A percentile compares a stretch with the other conserved stretches of the same genome.
Conservation (phyloP, 2,113 vertebrate species). For the Barnardius zonarius region DNA sequence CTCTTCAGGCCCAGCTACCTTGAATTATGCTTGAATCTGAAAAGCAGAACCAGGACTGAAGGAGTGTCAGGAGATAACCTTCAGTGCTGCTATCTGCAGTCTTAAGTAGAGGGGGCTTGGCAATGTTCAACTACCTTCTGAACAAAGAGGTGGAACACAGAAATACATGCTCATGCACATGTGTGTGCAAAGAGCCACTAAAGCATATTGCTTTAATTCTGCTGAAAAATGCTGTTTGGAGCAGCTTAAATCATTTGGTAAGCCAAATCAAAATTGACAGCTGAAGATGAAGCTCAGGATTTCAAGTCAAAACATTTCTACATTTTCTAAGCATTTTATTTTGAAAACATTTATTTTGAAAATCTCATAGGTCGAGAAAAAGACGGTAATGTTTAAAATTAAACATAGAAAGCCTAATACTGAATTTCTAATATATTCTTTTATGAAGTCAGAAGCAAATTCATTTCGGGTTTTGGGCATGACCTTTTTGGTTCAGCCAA, state of each 20-base stretch:
- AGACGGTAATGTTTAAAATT: not conserved
- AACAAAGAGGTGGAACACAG: not conserved
- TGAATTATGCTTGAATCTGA: not conserved
- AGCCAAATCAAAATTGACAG: constrained; percentile 22
- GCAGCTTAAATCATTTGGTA: not conserved
- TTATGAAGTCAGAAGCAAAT: constrained; percentile 4
- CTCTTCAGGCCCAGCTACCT: not conserved
- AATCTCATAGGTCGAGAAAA: not conserved
- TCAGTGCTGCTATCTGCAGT: not conserved
- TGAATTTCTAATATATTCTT: not conserved
- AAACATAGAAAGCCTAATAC: not conserved
- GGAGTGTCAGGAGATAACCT: not conserved
- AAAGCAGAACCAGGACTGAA: not conserved
- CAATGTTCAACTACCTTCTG: not conserved
- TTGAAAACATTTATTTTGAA: not conserved
- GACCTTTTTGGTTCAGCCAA: constrained; percentile 22
- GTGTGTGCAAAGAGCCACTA: not conserved
- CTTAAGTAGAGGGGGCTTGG: not conserved
- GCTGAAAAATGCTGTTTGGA: not conserved
- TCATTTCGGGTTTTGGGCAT: not conserved
- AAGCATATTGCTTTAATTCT: not conserved
- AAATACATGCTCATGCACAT: not conserved
- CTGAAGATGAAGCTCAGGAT: not conserved
- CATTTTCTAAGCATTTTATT: not conserved
- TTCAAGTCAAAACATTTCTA: not conserved